A percentile compares a stretch with the other conserved stretches of the same genome.
These are phyloP conservation scores for Spinus olivaceus DNA, from an alignment of 2,797 vertebrate species.

Conservation along the genomic window DNA sequence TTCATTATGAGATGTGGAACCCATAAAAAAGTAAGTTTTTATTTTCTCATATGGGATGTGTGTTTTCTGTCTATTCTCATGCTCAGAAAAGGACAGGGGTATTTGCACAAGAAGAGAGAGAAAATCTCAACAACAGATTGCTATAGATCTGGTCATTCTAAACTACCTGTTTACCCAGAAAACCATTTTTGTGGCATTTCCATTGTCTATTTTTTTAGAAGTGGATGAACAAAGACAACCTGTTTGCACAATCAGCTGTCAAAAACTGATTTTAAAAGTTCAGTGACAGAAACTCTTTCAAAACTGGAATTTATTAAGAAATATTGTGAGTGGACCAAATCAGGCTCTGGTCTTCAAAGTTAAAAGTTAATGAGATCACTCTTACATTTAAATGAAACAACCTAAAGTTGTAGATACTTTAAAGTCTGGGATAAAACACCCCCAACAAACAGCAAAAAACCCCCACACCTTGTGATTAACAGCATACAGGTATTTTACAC, in stretches of 20 bases:
- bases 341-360: background rate
- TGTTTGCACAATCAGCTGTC: background rate
- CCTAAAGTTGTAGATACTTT: background rate
- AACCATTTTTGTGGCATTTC: background rate
- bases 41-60: background rate
- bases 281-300: background rate
- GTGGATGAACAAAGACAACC: background rate
- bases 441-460: background rate
- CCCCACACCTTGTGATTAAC: background rate
- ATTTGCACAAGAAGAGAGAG: background rate
- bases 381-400: background rate
- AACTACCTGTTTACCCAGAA: background rate
- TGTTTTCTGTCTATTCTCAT: background rate
- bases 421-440: background rate
- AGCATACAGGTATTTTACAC: background rate
- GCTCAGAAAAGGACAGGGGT: background rate
- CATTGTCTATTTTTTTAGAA: background rate
- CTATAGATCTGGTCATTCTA: background rate
- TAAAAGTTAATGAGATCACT: background rate
- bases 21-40: background rate
- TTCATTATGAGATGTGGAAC: background rate
- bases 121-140: background rate
- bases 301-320: background rate
- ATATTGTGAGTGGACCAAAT: background rate
- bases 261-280: background rate